These are phyloP conservation scores for Stegostoma tigrinum DNA, from an alignment of 2,113 vertebrate genomes.

Conservation along the genomic window DNA sequence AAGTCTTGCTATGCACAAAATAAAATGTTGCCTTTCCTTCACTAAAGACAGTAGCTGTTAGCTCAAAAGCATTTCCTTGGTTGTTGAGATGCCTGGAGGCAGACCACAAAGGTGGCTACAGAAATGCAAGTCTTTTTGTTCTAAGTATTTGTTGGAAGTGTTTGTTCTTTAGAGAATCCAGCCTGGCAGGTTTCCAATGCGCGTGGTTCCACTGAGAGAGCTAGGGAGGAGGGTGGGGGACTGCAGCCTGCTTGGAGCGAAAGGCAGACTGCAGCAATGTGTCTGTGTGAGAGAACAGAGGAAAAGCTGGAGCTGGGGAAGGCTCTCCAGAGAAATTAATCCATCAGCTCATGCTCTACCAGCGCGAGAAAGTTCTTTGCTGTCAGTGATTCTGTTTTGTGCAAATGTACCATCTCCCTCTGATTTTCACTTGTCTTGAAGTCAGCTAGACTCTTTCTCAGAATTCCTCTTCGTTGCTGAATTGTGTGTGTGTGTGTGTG, in stretches of 20 bases:
- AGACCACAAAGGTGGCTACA: not conserved
- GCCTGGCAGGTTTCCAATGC: not conserved
- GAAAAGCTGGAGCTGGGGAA: not conserved
- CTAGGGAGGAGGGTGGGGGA: not conserved
- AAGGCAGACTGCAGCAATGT: not conserved
- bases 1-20: not conserved
- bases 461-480: not conserved
- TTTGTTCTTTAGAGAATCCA: not conserved
- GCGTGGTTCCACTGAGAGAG: not conserved
- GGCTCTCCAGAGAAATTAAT: slow-evolving; percentile 23
- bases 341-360: not conserved
- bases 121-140: not conserved
- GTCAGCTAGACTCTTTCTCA: not conserved
- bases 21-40: not conserved
- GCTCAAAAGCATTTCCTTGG: not conserved
- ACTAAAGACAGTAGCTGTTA: not conserved
- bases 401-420: not conserved
- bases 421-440: not conserved
- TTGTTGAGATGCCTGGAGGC: no score
- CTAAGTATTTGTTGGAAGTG: not conserved
- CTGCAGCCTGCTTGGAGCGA: not conserved
- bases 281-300: slow-evolving; percentile 1
- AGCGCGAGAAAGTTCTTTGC: not conserved
- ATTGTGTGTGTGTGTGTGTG: not conserved
- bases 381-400: not conserved